A percentile compares a stretch with the other conserved stretches of the same genome.
phyloP scores from a whole-genome alignment of 2,113 vertebrate species.

The Monopterus albus region DNA sequence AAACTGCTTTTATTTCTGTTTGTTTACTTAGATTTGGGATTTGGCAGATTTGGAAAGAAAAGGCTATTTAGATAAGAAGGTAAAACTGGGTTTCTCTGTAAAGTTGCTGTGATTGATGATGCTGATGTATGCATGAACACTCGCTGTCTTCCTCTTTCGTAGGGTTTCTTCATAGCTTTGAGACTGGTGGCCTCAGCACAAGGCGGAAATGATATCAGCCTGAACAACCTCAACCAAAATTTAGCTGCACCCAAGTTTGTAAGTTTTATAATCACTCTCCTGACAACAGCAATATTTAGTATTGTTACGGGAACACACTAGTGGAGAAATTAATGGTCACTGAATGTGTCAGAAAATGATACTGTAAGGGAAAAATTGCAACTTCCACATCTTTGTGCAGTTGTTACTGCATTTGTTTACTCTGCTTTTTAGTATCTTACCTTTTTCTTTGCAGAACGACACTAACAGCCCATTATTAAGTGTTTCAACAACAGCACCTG shows the following conservation, averaged over 20 bases:
- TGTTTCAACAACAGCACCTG: conserved; percentile 73
- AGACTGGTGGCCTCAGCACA: conserved; percentile 94
- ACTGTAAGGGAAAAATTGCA: background rate
- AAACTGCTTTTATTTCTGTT: background rate
- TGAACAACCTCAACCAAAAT: conserved; percentile 86
- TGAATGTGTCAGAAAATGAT: background rate
- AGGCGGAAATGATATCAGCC: conserved; percentile 89
- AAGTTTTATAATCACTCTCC: conserved; percentile 70
- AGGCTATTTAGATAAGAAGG: conserved; percentile 96
- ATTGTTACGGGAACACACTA: too few species aligned
- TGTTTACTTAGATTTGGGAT: conserved; percentile 91
- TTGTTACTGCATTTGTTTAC: background rate
- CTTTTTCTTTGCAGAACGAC: conserved; percentile 87
- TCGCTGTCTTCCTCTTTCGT: conserved; percentile 11
- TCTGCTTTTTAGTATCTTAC: background rate
- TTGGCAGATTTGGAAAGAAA: conserved; percentile 94
- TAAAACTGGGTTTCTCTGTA: conserved; percentile 61
- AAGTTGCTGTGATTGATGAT: background rate
- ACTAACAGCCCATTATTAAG: conserved; percentile 87
- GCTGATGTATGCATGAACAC: conserved; percentile 26
- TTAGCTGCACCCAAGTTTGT: conserved; percentile 93
- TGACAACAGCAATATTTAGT: background rate
- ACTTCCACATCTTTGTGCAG: background rate
- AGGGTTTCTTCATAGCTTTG: conserved; percentile 94
- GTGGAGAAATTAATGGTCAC: background rate